Evolutionary conservation across 2,888 invertebrate genomes (phyloP), one percentile per base, ranked within the genome.

Genomic region (Hetaerina titia): DNA sequence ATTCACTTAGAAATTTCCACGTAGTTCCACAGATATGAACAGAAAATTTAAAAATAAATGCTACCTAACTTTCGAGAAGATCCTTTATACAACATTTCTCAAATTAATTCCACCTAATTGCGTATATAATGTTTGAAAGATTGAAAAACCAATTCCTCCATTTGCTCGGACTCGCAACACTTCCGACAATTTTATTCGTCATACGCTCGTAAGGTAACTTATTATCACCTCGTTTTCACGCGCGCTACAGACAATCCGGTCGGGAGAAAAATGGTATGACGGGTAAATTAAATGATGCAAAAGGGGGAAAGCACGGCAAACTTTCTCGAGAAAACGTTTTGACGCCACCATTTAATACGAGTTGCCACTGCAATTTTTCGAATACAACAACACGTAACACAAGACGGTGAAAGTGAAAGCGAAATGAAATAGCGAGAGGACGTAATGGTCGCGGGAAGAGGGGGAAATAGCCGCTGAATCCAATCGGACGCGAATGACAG

Each of bases 321-420:
- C 31, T 15, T 25, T 81, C 81, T 31, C 81, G 31, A 25, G 81
- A 17, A 81, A 81, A 15, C 31, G 1, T 31, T 31, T 31, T 13
- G 31, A 74, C 69, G 69, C 15, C 81, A 31, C 31, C 81, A 13
- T 81, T 31, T 60, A 81, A 31, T 25, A n/a, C n/a, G n/a, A 9
- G 81, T 81, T 81, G 31, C 81, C 9, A 31, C 31, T 31, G 81
- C 81, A 81, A 25, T 81, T 81, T 81, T 81, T 81, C 81, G 81
- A 25, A 81, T 81, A 81, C 25, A 31, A 25, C 31, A n/a, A 5
- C n/a, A n/a, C 31, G 81, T 69, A 69, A 81, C 31, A 31, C 31
- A 13, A 81, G 81, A 31, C 31, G 81, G 81, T 81, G 81, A 81
- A 81, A 81, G 81, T 81, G 81, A 81, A 81, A 81, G 81, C 31